phyloP scores from a whole-genome alignment of 2,888 invertebrate species.

The Notocelia uddmanniana region DNA sequence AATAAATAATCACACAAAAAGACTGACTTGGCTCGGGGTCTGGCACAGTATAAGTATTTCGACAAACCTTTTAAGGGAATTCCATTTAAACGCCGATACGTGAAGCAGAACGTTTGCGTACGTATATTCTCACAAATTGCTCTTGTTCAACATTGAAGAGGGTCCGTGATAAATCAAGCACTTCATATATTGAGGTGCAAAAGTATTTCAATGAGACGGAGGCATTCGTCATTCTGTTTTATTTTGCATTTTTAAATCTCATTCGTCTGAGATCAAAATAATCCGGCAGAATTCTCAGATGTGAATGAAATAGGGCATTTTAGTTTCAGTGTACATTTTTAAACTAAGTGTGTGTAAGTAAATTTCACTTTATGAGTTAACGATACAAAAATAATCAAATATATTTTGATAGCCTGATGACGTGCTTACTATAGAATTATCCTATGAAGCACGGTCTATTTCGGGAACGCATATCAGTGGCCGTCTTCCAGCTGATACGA shows the following conservation, averaged over 20 bases:
- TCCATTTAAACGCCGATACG: slow-evolving; percentile 49
- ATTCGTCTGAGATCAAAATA: slow-evolving; percentile 6
- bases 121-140: slow-evolving; percentile 56
- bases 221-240: slow-evolving; percentile 51
- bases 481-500: too few species aligned
- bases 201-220: slow-evolving; percentile 54
- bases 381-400: too few species aligned
- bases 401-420: too few species aligned
- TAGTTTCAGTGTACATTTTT: neutral
- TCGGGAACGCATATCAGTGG: too few species aligned
- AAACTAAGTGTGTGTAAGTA: too few species aligned
- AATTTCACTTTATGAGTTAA: too few species aligned
- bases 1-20: slow-evolving; percentile 16
- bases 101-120: slow-evolving; percentile 52
- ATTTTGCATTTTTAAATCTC: slow-evolving; percentile 35
- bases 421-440: too few species aligned
- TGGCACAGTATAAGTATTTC: slow-evolving; percentile 33
- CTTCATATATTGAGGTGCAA: slow-evolving; percentile 58
- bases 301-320: neutral
- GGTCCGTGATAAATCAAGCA: slow-evolving; percentile 62
- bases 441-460: too few species aligned
- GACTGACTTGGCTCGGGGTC: slow-evolving; percentile 17
- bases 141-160: slow-evolving; percentile 57
- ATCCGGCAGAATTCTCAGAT: neutral
- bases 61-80: slow-evolving; percentile 47